These are phyloP conservation scores for Anorthoa munda DNA, from an alignment of 2,888 invertebrate species.

Conservation along the genomic window DNA sequence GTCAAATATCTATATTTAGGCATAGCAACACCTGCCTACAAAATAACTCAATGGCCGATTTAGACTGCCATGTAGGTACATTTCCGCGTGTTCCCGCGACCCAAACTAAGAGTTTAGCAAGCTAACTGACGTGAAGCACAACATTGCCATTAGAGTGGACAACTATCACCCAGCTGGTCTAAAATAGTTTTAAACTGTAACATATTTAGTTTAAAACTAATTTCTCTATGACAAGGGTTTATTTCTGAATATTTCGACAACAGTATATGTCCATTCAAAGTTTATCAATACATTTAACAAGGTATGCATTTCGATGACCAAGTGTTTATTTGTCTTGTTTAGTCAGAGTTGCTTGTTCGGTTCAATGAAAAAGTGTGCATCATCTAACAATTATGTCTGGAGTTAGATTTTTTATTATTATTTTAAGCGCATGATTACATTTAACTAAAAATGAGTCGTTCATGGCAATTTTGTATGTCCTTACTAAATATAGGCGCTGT, in stretches of 20 bases:
- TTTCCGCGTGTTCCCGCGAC: constrained; percentile 9
- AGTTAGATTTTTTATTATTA: too few relatives aligned
- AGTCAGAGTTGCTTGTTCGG: background rate
- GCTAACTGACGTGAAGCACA: constrained; percentile 12
- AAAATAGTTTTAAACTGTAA: constrained; percentile 11
- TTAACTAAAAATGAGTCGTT: too few relatives aligned
- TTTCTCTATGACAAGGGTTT: background rate
- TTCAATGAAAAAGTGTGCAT: constrained; percentile 16
- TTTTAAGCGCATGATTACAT: too few relatives aligned
- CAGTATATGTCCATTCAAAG: background rate
- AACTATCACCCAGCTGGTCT: background rate
- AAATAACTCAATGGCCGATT: background rate
- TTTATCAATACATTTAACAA: too few relatives aligned
- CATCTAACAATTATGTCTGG: background rate
- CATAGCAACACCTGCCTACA: background rate
- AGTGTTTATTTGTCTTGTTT: too few relatives aligned
- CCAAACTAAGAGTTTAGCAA: constrained; percentile 7
- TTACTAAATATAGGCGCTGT: too few relatives aligned
- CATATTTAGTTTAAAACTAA: background rate
- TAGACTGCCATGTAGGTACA: constrained; percentile 7
- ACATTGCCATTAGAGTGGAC: constrained; percentile 22
- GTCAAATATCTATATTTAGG: background rate
- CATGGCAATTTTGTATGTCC: too few relatives aligned
- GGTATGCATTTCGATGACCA: too few relatives aligned
- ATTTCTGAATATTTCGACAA: background rate